Evolutionary conservation across 2,797 vertebrate genomes (phyloP).

Genomic region (Rhinoraja longicauda): DNA sequence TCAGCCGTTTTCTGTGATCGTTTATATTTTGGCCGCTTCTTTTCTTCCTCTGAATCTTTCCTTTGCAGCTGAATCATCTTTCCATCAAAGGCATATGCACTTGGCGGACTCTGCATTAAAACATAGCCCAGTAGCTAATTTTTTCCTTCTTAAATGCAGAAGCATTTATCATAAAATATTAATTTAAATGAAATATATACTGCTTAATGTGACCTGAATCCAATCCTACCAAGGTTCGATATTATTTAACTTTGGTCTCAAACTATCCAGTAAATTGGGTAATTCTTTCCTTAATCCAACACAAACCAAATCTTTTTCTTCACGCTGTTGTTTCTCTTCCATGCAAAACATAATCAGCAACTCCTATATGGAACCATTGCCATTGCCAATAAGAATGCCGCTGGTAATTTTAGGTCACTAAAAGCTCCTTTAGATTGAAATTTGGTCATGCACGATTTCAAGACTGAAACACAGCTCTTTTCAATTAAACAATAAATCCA

Average conservation of each 20-base stretch:
- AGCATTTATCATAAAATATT: background rate
- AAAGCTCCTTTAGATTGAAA: background rate
- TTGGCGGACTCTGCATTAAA: constrained; percentile 52
- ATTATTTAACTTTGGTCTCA: background rate
- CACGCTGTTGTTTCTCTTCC: background rate
- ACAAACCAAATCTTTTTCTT: background rate
- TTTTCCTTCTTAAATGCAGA: background rate
- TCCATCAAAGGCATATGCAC: constrained; percentile 58
- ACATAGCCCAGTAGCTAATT: background rate
- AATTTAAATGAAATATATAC: background rate
- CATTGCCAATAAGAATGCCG: background rate
- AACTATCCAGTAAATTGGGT: background rate
- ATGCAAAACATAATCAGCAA: background rate
- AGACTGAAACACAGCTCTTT: background rate
- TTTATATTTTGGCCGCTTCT: constrained; percentile 88
- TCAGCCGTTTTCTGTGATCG: constrained; percentile 77
- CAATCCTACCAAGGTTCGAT: background rate
- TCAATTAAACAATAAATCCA: background rate
- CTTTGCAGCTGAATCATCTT: constrained; percentile 65
- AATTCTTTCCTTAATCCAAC: background rate
- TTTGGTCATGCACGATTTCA: background rate
- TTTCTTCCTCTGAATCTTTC: constrained; percentile 68
- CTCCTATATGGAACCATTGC: background rate
- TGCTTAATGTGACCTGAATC: background rate
- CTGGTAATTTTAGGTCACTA: background rate